These are phyloP conservation scores for Tethya wilhelma DNA, from an alignment of 37 sponge, comb jelly and placozoan species.

Conservation along the genomic window DNA sequence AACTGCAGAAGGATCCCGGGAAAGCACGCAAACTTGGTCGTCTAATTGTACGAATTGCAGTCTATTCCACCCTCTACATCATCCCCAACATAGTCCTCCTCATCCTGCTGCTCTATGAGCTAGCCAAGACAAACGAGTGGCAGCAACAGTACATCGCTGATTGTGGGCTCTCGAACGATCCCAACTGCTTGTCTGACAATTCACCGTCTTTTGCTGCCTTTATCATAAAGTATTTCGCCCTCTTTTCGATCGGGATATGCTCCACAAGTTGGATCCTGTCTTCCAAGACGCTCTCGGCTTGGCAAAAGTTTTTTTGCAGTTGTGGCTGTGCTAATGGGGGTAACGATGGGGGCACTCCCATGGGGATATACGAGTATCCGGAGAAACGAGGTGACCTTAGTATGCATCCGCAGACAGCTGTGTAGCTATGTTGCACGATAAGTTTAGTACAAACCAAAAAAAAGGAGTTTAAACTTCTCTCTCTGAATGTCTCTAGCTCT, in stretches of 20 bases:
- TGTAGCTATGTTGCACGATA: too few relatives aligned
- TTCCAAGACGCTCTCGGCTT: conserved; percentile 73
- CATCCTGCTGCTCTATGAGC: conserved; percentile 57
- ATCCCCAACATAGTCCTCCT: conserved; percentile 77
- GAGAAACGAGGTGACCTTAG: not conserved
- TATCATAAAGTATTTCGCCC: conserved; percentile 70
- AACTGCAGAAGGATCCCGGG: conserved; percentile 53
- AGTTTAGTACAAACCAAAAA: too few relatives aligned
- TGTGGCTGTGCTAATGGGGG: conserved; percentile 18
- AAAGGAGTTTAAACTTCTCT: too few relatives aligned
- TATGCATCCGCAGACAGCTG: conserved; percentile 17
- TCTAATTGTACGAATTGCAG: conserved; percentile 80
- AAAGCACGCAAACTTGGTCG: conserved; percentile 74
- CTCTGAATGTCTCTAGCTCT: too few relatives aligned
- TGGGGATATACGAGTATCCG: not conserved
- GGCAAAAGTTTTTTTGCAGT: conserved; percentile 73
- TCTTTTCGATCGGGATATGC: conserved; percentile 63
- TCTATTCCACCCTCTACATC: conserved; percentile 84
- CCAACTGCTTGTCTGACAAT: not conserved
- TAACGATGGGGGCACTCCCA: not conserved
- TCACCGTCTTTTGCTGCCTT: conserved; percentile 51
- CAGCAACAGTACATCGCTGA: conserved; percentile 21
- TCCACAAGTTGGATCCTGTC: conserved; percentile 80
- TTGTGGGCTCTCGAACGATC: not conserved
- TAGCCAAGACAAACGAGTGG: conserved; percentile 58